These are phyloP conservation scores for Pteronura brasiliensis DNA, from an alignment of 2,113 vertebrate genomes.

Conservation along the genomic window DNA sequence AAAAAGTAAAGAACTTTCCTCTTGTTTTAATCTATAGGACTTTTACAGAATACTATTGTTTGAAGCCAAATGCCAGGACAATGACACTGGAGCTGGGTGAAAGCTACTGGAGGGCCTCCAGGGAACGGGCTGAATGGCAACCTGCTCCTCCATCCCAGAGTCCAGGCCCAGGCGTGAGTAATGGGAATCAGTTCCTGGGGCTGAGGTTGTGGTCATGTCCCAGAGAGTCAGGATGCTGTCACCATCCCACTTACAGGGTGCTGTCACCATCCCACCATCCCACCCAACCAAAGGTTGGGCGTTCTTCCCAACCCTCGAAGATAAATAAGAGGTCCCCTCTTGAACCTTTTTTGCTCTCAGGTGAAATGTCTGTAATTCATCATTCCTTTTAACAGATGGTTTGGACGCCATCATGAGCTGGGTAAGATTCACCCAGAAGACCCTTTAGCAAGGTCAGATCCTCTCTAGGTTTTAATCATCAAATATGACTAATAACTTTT, in stretches of 20 bases:
- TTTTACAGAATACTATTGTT: constrained; percentile 29
- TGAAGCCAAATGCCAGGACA: constrained; percentile 9
- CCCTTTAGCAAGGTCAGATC: background rate
- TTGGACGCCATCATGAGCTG: background rate
- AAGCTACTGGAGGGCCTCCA: background rate
- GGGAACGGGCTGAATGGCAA: background rate
- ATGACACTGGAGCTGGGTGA: background rate
- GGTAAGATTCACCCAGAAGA: background rate
- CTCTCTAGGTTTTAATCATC: background rate
- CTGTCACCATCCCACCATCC: no score
- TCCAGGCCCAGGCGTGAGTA: background rate
- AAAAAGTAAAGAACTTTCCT: background rate
- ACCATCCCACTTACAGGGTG: background rate
- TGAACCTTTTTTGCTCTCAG: background rate
- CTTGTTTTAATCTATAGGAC: background rate
- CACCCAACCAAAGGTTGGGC: no score
- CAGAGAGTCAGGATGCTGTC: background rate
- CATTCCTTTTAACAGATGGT: background rate
- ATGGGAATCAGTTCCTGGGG: background rate
- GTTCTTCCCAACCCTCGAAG: background rate
- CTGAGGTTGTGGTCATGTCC: background rate
- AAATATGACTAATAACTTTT: background rate
- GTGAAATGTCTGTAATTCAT: background rate
- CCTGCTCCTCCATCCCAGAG: background rate
- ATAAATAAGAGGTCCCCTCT: background rate